Evolutionary conservation across 2,113 vertebrate genomes (phyloP), one percentile per base, ranked within the genome.

Genomic region (Eptesicus fuscus): DNA sequence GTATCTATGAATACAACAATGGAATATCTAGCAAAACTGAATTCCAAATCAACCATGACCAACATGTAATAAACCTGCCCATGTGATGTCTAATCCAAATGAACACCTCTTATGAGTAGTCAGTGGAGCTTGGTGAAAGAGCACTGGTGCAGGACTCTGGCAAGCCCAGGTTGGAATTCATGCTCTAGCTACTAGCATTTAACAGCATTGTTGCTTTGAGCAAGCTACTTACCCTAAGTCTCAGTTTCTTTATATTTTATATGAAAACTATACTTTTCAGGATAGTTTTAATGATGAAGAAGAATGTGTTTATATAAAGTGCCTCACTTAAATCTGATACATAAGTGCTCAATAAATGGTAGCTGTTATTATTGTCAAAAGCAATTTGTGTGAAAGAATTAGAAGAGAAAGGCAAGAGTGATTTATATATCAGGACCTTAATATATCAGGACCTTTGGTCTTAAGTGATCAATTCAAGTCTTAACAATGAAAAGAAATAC

Each of bases 401-500:
- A 79, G 10, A 77, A 94, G 13, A 93, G 32, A 88, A 96, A 93
- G 70, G 22, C 16, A 83, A 83, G 42, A 87, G 20, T 93, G 17
- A 95, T 87, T 56, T 90, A 90, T 86, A 95, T 79, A 96, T 86
- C 11, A 83, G 37, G 30, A 20, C 11, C 37, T 73, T 2, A 96
- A 90, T 79, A 95, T 79, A 96, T 86, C 11, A 83, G n/a, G 25
- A 20, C 11, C n/a, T 73, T 2, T 71, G 88, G 63, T 91, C 37
- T 96, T 85, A 93, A 78, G 51, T 44, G 80, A 97, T 80, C 32
- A 30, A 85, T 67, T 95, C 83, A 95, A 95, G 53, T 85, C 42
- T 80, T 32, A 93, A 96, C 86, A 96, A 96, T 80, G 28, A 93
- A 95, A 90, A 93, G 35, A 94, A 90, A 96, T 65, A 88, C 12